Percentiles rank a stretch among this genome's conserved stretches.
Conservation (phyloP, 2,888 invertebrate species). For the Watsonalla cultraria region DNA sequence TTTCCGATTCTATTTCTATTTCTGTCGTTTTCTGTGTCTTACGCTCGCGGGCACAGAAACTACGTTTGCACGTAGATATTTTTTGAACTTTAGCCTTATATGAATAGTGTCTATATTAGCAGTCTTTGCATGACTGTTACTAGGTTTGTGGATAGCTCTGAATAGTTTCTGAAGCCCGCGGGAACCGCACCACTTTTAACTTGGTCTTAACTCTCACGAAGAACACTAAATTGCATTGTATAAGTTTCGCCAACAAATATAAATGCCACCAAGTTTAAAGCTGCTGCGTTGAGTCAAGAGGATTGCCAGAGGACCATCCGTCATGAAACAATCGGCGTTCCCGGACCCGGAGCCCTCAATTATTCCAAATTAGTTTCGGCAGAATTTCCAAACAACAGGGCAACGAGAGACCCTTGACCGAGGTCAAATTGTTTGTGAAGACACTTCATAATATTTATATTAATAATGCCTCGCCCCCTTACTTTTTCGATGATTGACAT, state of each 20-base stretch:
- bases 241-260: constrained; percentile 4
- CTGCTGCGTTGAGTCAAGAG: constrained; percentile 39
- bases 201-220: constrained; percentile 19
- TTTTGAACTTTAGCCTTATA: background rate
- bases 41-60: constrained; percentile 57
- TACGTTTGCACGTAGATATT: constrained; percentile 22
- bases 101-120: constrained; percentile 2
- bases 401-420: no score
- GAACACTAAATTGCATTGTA: background rate
- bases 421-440: no score
- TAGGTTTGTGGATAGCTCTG: constrained; percentile 30
- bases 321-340: background rate
- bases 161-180: constrained; percentile 54
- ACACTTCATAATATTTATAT: no score
- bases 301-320: constrained; percentile 41
- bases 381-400: no score
- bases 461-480: no score
- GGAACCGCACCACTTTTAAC: constrained; percentile 48
- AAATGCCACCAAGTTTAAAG: constrained; percentile 36
- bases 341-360: background rate
- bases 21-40: constrained; percentile 37
- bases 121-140: constrained; percentile 12
- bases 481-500: no score
- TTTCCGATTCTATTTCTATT: constrained; percentile 32
- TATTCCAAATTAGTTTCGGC: no score